Percentiles rank a stretch among this genome's conserved stretches.
phyloP scores from a whole-genome alignment of 2,888 invertebrate genomes.

The Amaurobius ferox region DNA sequence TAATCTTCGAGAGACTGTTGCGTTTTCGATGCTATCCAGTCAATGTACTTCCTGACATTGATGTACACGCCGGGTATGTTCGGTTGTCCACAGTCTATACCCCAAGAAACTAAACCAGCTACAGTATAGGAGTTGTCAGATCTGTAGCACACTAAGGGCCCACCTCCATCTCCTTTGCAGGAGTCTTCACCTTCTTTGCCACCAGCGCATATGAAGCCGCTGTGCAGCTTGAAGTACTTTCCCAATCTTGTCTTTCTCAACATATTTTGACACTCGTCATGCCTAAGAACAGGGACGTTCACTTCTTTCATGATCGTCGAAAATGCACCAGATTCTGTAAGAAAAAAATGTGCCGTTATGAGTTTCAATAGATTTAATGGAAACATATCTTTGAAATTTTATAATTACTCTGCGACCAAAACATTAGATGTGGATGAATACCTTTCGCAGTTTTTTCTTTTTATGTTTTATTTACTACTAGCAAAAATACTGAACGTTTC shows the following conservation, averaged over 20 bases:
- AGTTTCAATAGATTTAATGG: too few relatives aligned
- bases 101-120: slow-evolving; percentile 95
- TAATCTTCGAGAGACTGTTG: slow-evolving; percentile 33
- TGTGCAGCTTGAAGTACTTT: slow-evolving; percentile 87
- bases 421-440: too few relatives aligned
- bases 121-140: slow-evolving; percentile 87
- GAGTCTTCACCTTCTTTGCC: slow-evolving; percentile 91
- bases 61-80: slow-evolving; percentile 88
- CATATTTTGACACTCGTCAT: slow-evolving; percentile 86
- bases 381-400: too few relatives aligned
- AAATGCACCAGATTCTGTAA: slow-evolving; percentile 78
- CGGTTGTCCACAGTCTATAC: slow-evolving; percentile 88
- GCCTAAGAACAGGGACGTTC: slow-evolving; percentile 84
- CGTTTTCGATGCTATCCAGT: slow-evolving; percentile 83
- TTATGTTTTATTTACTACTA: too few relatives aligned
- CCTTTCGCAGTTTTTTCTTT: too few relatives aligned
- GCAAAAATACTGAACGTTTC: too few relatives aligned
- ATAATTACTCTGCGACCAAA: too few relatives aligned
- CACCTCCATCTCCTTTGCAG: slow-evolving; percentile 95
- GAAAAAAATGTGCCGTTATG: not conserved
- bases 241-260: slow-evolving; percentile 87
- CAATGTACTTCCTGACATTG: slow-evolving; percentile 84
- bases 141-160: slow-evolving; percentile 92
- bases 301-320: slow-evolving; percentile 86
- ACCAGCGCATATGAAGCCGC: slow-evolving; percentile 88